These are phyloP conservation scores for Catagonus wagneri DNA, from an alignment of 2,113 vertebrate species.

Conservation along the genomic window DNA sequence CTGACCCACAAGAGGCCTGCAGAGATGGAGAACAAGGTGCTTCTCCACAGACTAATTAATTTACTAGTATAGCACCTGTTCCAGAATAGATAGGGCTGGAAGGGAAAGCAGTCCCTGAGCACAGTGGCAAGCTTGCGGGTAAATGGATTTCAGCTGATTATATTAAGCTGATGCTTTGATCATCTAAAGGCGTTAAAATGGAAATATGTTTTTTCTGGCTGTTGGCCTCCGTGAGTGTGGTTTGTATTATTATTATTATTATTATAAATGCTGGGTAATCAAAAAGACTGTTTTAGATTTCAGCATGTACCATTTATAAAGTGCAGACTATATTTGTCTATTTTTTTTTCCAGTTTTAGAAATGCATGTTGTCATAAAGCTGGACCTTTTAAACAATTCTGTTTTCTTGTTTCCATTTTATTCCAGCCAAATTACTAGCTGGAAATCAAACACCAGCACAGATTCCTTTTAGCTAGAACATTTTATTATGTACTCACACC, in stretches of 20 bases:
- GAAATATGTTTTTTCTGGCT: constrained; percentile 97
- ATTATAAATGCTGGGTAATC: constrained; percentile 79
- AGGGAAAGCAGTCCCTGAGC: constrained; percentile 91
- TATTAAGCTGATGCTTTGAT: constrained; percentile 99
- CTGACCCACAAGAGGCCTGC: constrained; percentile 94
- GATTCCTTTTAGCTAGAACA: constrained; percentile 67
- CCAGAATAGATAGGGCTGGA: constrained; percentile 97
- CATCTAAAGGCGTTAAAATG: constrained; percentile 98
- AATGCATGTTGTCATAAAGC: constrained; percentile 67
- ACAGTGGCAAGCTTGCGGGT: constrained; percentile 91
- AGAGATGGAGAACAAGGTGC: constrained; percentile 97
- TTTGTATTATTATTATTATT: constrained; percentile 82
- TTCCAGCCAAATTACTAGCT: constrained; percentile 73
- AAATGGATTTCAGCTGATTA: constrained; percentile 99
- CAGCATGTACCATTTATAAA: constrained; percentile 83
- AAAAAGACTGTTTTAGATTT: constrained; percentile 82
- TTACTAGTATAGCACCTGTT: constrained; percentile 99
- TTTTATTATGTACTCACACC: constrained; percentile 76
- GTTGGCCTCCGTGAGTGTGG: constrained; percentile 87
- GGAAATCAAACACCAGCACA: constrained; percentile 68
- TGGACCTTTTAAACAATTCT: constrained; percentile 75
- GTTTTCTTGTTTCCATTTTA: constrained; percentile 75
- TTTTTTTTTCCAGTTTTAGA: constrained; percentile 54
- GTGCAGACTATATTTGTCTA: neutral
- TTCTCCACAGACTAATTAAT: constrained; percentile 99